phyloP scores from a whole-genome alignment of 2,797 vertebrate genomes.

The Natrix natrix region DNA sequence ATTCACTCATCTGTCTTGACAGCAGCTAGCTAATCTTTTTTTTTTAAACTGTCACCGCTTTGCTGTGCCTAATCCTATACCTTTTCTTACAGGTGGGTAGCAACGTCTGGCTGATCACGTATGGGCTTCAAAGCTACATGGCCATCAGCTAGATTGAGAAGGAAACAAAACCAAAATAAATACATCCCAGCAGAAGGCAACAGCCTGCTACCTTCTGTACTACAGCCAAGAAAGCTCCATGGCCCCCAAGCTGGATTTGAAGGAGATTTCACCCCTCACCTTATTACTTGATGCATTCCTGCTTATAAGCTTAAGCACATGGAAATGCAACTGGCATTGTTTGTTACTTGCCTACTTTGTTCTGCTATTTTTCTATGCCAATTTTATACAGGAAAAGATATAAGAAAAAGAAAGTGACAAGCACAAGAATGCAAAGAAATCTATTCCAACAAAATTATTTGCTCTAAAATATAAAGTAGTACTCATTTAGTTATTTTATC shows the following conservation, averaged over 20 bases:
- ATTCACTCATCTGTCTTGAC: not conserved
- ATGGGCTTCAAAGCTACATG: not conserved
- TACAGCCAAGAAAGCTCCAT: not conserved
- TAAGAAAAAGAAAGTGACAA: not conserved
- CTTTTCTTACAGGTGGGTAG: not conserved
- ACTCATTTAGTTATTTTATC: not conserved
- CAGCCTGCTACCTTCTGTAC: not conserved
- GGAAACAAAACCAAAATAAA: not conserved
- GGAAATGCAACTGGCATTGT: not conserved
- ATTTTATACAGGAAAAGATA: not conserved
- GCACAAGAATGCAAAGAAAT: not conserved
- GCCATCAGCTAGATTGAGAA: not conserved
- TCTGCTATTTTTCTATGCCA: not conserved
- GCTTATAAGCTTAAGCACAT: not conserved
- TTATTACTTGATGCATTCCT: not conserved
- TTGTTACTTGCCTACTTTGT: not conserved
- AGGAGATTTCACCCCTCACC: accelerated
- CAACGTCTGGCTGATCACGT: not conserved
- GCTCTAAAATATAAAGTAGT: not conserved
- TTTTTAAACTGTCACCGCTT: not conserved
- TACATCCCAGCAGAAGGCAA: not conserved
- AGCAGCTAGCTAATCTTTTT: not conserved
- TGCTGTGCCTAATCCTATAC: not conserved
- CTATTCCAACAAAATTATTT: not conserved
- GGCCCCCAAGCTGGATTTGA: not conserved